phyloP scores from a whole-genome alignment of 2,888 invertebrate species.

The Drosophila incognita region DNA sequence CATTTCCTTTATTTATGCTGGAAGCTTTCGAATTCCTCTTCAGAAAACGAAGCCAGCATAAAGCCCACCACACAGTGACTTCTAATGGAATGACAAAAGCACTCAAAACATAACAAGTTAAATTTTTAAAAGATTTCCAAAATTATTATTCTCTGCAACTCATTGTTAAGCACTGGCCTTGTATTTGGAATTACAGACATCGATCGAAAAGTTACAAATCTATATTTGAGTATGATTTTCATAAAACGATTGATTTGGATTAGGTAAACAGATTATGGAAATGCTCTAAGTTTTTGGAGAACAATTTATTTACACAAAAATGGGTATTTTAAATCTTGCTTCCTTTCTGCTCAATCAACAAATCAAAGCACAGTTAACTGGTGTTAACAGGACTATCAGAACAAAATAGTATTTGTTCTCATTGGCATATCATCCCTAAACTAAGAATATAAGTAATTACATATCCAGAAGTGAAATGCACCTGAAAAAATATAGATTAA shows the following conservation, averaged over 20 bases:
- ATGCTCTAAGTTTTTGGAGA: neutral
- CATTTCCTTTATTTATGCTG: conserved; percentile 78
- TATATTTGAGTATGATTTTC: neutral
- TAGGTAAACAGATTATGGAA: neutral
- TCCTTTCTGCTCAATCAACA: neutral
- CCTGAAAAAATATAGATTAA: conserved; percentile 4
- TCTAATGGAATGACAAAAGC: conserved; percentile 1
- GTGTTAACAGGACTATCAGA: neutral
- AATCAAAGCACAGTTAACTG: neutral
- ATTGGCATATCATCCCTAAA: neutral
- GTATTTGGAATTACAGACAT: neutral
- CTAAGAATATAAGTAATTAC: neutral
- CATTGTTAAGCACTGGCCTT: neutral
- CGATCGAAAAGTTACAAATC: neutral
- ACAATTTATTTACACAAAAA: neutral
- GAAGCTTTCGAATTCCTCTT: conserved; percentile 27
- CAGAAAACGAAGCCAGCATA: conserved; percentile 18
- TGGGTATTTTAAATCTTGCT: neutral
- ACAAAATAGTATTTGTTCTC: neutral
- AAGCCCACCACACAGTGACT: conserved; percentile 16
- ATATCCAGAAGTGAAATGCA: neutral
- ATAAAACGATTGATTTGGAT: neutral
- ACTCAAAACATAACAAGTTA: conserved; percentile 8
- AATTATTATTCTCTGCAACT: no score
- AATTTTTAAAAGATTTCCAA: neutral